Evolutionary conservation across 1,140 invertebrate species (phyloP).

Genomic region (Lordiphosa mommai): DNA sequence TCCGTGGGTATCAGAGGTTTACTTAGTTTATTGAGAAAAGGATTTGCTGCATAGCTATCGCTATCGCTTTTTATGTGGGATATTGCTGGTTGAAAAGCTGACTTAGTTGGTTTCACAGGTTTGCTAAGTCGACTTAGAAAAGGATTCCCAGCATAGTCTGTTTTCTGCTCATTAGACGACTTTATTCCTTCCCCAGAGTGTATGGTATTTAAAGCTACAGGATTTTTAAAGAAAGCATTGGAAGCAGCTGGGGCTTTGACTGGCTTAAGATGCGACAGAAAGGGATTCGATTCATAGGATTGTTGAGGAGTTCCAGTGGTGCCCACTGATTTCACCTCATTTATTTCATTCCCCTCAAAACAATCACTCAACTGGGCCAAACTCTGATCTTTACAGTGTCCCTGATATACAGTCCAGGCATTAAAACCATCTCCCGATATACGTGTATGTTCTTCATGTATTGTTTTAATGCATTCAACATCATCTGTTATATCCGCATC

Average conservation of each 20-base stretch:
- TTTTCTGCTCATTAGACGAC: too few species aligned
- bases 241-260: background rate
- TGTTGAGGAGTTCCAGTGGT: conserved; percentile 1
- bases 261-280: conserved; percentile 22
- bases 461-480: conserved; percentile 83
- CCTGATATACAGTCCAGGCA: conserved; percentile 82
- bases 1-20: too few species aligned
- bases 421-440: conserved; percentile 85
- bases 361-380: conserved; percentile 38
- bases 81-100: too few species aligned
- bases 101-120: too few species aligned
- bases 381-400: conserved; percentile 42
- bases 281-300: conserved; percentile 36
- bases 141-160: too few species aligned
- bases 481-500: conserved; percentile 86
- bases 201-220: background rate
- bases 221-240: conserved; percentile 52
- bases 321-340: background rate
- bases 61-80: too few species aligned
- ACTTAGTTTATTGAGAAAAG: too few species aligned
- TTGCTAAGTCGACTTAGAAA: too few species aligned
- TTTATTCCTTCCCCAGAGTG: background rate
- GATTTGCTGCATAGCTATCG: too few species aligned
- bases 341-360: conserved; percentile 56
- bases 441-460: conserved; percentile 83